phyloP scores from a whole-genome alignment of 2,797 vertebrate species.

The Myotis planiceps region DNA sequence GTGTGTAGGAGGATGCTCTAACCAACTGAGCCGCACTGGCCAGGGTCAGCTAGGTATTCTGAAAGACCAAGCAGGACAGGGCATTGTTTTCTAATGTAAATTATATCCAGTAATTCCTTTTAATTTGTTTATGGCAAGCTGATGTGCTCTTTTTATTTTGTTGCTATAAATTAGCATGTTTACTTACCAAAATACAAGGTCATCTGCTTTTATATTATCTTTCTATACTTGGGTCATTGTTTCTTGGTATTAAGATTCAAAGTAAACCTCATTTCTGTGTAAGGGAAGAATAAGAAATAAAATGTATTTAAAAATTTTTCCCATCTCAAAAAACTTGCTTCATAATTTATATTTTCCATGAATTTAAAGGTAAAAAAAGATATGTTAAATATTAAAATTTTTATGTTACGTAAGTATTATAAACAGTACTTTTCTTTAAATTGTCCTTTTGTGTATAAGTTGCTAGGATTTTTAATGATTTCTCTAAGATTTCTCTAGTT shows the following conservation, averaged over 20 bases:
- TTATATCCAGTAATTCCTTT: neutral
- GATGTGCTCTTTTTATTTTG: neutral
- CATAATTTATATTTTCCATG: slow-evolving; percentile 34
- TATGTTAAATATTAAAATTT: neutral
- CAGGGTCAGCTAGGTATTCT: neutral
- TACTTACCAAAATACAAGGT: neutral
- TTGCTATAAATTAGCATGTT: neutral
- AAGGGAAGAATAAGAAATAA: neutral
- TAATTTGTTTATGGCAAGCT: neutral
- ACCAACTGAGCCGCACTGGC: neutral
- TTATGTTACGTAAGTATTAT: neutral
- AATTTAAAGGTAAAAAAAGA: slow-evolving; percentile 14
- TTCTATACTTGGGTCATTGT: neutral
- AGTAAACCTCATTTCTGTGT: slow-evolving; percentile 8
- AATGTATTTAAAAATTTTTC: neutral
- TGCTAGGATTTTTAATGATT: neutral
- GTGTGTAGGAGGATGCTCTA: neutral
- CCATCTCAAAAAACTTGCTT: neutral
- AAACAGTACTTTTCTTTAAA: neutral
- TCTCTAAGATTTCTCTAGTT: neutral
- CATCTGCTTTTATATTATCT: slow-evolving; percentile 1
- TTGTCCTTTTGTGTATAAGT: neutral
- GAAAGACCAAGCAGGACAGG: neutral
- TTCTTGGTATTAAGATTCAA: neutral
- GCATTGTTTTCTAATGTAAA: slow-evolving; percentile 12